These are phyloP conservation scores for Cylloceria caligata DNA, from an alignment of 2,888 invertebrate species.

Conservation along the genomic window DNA sequence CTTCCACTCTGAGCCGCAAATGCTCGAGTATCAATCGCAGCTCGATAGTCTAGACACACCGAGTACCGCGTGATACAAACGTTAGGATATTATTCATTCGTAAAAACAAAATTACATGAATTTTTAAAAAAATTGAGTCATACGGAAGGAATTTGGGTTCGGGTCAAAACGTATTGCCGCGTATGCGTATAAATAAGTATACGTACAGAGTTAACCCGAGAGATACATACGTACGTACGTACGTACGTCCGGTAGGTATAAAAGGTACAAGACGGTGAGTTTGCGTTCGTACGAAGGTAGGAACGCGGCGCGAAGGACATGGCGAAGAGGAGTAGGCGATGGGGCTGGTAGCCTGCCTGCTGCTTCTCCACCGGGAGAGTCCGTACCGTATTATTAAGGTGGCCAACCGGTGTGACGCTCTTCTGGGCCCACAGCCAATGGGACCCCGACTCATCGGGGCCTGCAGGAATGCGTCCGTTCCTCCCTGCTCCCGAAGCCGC, in stretches of 20 bases:
- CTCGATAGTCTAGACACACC: not conserved
- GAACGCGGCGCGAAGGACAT: constrained; percentile 64
- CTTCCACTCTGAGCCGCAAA: constrained; percentile 1
- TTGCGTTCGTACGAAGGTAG: constrained; percentile 35
- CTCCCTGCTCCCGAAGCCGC: constrained; percentile 61
- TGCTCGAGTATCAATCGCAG: not conserved
- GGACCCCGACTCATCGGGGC: constrained; percentile 76
- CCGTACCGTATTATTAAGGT: constrained; percentile 83
- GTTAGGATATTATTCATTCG: not conserved
- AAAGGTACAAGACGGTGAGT: constrained; percentile 40
- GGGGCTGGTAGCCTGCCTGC: constrained; percentile 73
- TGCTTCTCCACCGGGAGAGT: constrained; percentile 62
- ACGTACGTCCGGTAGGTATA: constrained; percentile 53
- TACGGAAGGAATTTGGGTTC: constrained; percentile 29
- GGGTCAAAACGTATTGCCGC: constrained; percentile 17
- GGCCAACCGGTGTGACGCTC: constrained; percentile 84
- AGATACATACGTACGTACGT: constrained; percentile 25
- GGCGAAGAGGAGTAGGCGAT: constrained; percentile 68
- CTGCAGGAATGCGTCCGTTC: constrained; percentile 79
- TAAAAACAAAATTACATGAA: not conserved
- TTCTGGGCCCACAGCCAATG: constrained; percentile 80
- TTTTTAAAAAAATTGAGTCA: constrained; percentile 12
- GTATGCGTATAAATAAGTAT: constrained; percentile 10
- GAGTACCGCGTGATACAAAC: not conserved
- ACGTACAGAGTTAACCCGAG: constrained; percentile 15